Conservation (phyloP, 1,140 invertebrate species). For the Solenopsis invicta region DNA sequence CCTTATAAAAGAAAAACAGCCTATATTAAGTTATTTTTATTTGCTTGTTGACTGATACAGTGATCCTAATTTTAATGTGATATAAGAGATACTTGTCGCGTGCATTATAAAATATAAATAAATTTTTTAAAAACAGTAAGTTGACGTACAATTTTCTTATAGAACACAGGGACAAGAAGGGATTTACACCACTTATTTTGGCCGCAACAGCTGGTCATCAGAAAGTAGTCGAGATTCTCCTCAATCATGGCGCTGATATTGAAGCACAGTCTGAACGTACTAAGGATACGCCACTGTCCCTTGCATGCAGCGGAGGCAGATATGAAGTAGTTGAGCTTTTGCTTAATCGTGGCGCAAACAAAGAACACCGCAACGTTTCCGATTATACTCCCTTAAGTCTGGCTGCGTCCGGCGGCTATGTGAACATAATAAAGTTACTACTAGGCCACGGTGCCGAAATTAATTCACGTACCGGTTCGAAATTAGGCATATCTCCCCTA, state of each 20-base stretch:
- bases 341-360: slow-evolving; percentile 95
- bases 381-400: slow-evolving; percentile 99
- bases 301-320: slow-evolving; percentile 98
- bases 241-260: slow-evolving; percentile 97
- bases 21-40: too few relatives aligned
- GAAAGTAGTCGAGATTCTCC: slow-evolving; percentile 96
- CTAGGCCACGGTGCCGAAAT: slow-evolving; percentile 98
- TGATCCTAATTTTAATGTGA: not conserved
- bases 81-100: not conserved
- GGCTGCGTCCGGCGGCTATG: slow-evolving; percentile 99
- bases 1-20: too few relatives aligned
- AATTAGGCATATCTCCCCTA: slow-evolving; percentile 98
- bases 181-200: slow-evolving; percentile 98
- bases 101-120: not conserved
- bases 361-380: slow-evolving; percentile 99
- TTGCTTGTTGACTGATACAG: too few relatives aligned
- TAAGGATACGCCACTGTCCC: slow-evolving; percentile 98
- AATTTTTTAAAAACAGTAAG: not conserved
- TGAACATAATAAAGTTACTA: slow-evolving; percentile 98
- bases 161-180: slow-evolving; percentile 99
- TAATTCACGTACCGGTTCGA: slow-evolving; percentile 98
- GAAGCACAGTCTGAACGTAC: slow-evolving; percentile 99
- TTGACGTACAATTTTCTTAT: slow-evolving; percentile 9
- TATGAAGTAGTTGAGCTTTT: slow-evolving; percentile 99
- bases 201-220: slow-evolving; percentile 99